These are phyloP conservation scores for Dynastes tityus DNA, from an alignment of 2,888 invertebrate genomes.

Conservation along the genomic window DNA sequence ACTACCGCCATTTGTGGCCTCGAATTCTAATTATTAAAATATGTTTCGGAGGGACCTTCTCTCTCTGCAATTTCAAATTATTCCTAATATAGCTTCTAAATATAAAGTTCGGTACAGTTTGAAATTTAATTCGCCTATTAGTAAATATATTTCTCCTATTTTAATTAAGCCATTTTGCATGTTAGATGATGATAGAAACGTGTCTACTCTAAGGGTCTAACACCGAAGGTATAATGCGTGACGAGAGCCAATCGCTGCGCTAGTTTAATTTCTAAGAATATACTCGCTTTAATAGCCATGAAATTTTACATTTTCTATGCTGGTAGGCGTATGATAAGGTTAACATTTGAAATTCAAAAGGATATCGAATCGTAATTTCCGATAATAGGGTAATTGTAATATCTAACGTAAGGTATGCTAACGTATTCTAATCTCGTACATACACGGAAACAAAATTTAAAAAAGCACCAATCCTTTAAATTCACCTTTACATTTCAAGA, in stretches of 20 bases:
- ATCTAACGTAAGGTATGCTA: not conserved
- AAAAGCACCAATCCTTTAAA: no score
- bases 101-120: no score
- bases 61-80: not conserved
- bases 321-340: not conserved
- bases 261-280: not conserved
- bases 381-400: conserved; percentile 9
- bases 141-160: conserved; percentile 1
- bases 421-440: no score
- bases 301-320: conserved; percentile 9
- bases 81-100: no score
- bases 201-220: not conserved
- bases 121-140: not conserved
- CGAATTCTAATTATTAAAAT: conserved; percentile 13
- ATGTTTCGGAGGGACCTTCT: conserved; percentile 3
- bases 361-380: not conserved
- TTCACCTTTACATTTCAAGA: no score
- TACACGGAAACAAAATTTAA: no score
- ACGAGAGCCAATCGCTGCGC: not conserved
- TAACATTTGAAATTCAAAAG: conserved; percentile 15
- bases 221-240: not conserved
- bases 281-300: not conserved
- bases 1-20: not conserved
- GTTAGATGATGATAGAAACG: not conserved
- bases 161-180: conserved; percentile 7